Evolutionary conservation across 1,140 invertebrate species (phyloP).

Genomic region (Xylocopa sonorina): DNA sequence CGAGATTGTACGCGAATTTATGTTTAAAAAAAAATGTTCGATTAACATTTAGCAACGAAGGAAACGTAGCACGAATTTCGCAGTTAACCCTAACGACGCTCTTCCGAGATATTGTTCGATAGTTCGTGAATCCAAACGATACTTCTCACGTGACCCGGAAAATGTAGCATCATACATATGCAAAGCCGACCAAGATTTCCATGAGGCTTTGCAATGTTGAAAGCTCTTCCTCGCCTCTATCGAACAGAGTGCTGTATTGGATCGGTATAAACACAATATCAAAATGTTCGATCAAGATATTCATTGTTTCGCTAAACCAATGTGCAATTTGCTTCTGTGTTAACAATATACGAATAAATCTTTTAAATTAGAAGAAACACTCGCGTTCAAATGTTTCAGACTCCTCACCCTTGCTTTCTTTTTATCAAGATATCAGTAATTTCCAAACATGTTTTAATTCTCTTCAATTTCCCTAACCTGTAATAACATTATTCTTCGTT

Average conservation of each 20-base stretch:
- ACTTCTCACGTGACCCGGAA: constrained; percentile 55
- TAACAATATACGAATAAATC: no score
- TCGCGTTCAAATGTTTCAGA: no score
- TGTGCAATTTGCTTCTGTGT: not conserved
- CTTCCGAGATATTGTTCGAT: constrained; percentile 33
- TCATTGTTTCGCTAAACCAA: constrained; percentile 23
- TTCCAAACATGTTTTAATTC: no score
- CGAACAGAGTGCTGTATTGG: constrained; percentile 15
- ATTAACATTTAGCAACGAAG: no score
- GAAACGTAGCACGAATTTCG: not conserved
- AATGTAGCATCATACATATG: constrained; percentile 58
- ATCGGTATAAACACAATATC: constrained; percentile 41
- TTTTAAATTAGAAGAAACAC: no score
- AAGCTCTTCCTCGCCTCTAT: constrained; percentile 45
- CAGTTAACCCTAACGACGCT: not conserved
- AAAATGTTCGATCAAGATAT: constrained; percentile 53
- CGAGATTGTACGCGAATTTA: no score
- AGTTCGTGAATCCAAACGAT: constrained; percentile 43
- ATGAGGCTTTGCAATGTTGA: constrained; percentile 53
- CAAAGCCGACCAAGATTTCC: constrained; percentile 47
- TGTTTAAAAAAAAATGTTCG: no score
- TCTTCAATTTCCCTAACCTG: no score
- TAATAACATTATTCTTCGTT: no score
- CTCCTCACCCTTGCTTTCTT: no score
- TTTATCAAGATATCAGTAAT: no score